Evolutionary conservation across 37 sponge, comb jelly and placozoan genomes (phyloP), one percentile per base, ranked within the genome.

Genomic region (Tethya wilhelma): DNA sequence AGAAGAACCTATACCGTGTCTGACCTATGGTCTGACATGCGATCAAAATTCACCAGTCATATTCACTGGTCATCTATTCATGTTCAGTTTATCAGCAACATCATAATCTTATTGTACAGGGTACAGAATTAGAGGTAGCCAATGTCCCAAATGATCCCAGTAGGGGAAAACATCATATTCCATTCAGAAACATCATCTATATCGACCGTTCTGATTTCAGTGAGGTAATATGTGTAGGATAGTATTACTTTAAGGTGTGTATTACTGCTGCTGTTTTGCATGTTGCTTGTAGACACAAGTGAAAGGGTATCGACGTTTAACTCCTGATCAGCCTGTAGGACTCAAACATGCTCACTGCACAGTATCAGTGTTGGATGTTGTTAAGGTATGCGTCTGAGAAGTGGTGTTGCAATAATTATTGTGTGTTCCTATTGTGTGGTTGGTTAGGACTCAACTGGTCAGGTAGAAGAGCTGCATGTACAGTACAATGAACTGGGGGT

Each of bases 201-300:
- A 94, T 97, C 44, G 98, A 97, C 25, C 69, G 67, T 33, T 64
- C 80, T 26, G 98, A 97, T 84, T 94, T 97, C 89, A 92, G 80
- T 63, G 83, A 87, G 64, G 94, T 89, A 66, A 2, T 2, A 33
- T 66, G 31, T 7, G 5, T 28, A 22, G 22, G 7, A 34, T 23
- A 33, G 9, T 49, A 14, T 49, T 49, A 49, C 9, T 49, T 9
- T 14, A 49, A 9, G 14, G 53, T 49, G 9, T 49, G 53, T 9
- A 19, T 49, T 49, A 19, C 53, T 19, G 53, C 14, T 49, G 53
- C 53, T 49, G 53, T 49, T n/a, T n/a, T n/a, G 14, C 53, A 49
- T 49, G 53, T 49, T 19, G n/a, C n/a, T n/a, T n/a, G 25, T 66
- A 88, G 89, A 44, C 44, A 38, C 31, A 37, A 20, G 67, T 60